phyloP scores from a whole-genome alignment of 2,888 invertebrate genomes.

The Heliconius aoede region DNA sequence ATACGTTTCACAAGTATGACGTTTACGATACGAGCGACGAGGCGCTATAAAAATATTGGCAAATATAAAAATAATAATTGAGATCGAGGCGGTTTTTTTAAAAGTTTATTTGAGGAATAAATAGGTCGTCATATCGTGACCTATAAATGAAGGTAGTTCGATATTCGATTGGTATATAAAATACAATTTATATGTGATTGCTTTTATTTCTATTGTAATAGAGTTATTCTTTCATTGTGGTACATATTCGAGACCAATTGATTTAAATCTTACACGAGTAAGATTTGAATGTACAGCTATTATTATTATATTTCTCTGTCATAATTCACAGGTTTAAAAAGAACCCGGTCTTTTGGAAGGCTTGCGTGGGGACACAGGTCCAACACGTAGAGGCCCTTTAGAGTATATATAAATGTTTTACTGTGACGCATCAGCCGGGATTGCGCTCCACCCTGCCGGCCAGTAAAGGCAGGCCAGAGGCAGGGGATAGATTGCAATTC shows the following conservation, averaged over 20 bases:
- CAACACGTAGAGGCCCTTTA: too few relatives aligned
- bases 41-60: slow-evolving; percentile 45
- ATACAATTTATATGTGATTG: neutral
- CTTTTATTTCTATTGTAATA: neutral
- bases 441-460: too few relatives aligned
- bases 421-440: too few relatives aligned
- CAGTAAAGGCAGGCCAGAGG: too few relatives aligned
- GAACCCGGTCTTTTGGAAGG: too few relatives aligned
- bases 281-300: neutral
- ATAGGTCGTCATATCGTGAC: slow-evolving; percentile 39
- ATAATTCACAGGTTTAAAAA: too few relatives aligned
- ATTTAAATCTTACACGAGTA: neutral
- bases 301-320: too few relatives aligned
- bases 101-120: slow-evolving; percentile 42
- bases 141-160: slow-evolving; percentile 33
- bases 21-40: slow-evolving; percentile 39
- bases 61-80: slow-evolving; percentile 43
- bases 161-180: neutral
- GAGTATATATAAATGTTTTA: too few relatives aligned
- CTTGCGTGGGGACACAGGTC: too few relatives aligned
- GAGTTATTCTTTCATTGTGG: neutral
- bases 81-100: slow-evolving; percentile 34
- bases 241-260: neutral
- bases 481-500: too few relatives aligned
- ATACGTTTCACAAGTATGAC: slow-evolving; percentile 37